Evolutionary conservation across 1,140 invertebrate species (phyloP).

Genomic region (Drosophila willistoni): DNA sequence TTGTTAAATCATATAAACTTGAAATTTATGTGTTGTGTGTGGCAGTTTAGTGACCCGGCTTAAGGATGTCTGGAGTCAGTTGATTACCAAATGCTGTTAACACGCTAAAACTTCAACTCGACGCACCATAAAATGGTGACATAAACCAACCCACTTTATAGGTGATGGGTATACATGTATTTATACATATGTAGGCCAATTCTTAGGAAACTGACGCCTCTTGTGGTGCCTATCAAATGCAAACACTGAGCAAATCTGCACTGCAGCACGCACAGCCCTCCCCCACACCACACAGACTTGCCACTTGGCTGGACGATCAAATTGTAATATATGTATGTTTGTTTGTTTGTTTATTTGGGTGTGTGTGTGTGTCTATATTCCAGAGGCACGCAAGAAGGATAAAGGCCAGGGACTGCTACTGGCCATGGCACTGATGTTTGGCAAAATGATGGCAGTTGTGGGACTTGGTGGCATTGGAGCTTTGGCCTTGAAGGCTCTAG

Average conservation of each 20-base stretch:
- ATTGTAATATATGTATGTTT: constrained; percentile 36
- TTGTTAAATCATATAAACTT: neutral
- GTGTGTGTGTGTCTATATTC: constrained; percentile 10
- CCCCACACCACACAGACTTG: too few species aligned
- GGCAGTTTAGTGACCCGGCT: constrained; percentile 9
- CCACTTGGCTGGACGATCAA: too few species aligned
- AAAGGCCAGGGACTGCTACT: constrained; percentile 85
- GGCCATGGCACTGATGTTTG: constrained; percentile 89
- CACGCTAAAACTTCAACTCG: neutral
- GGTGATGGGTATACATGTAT: neutral
- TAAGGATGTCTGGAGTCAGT: neutral
- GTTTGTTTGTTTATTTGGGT: constrained; percentile 28
- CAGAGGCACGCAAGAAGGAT: constrained; percentile 85
- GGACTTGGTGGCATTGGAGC: constrained; percentile 89
- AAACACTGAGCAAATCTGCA: constrained; percentile 16
- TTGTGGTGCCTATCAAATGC: constrained; percentile 9
- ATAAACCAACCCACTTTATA: neutral
- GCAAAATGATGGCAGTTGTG: constrained; percentile 88
- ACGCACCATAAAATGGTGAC: neutral
- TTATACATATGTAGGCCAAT: neutral
- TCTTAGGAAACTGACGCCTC: neutral
- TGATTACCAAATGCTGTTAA: constrained; percentile 3
- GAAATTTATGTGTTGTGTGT: neutral
- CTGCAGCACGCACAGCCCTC: constrained; percentile 1
- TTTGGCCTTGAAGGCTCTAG: constrained; percentile 88